Base-by-base conservation (phyloP, 2,797 vertebrate genomes). In the Pseudopleuronectes americanus region DNA sequence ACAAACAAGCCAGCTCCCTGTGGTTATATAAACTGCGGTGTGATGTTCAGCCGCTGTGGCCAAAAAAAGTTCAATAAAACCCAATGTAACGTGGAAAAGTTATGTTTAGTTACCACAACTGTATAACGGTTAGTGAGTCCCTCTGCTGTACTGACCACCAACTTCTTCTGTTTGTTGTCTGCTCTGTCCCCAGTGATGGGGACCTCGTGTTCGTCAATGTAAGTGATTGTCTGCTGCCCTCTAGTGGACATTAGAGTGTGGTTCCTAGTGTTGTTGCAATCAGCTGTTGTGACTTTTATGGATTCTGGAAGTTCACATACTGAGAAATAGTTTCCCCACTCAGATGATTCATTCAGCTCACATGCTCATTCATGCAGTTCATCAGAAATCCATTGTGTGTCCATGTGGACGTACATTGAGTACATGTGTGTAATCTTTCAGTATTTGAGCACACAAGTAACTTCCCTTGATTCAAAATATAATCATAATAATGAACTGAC, bases 141-240 rank as follows among this genome's bases (percentile, higher is more conserved):
- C 10, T 36, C 21, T 17, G 12, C 16, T 33, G 36, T 23, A 21
- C 21, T 41, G 16, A 1, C 26, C 67, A 6, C 12, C 38, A 41
- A 31, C 31, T 43, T 10, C 41, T 14, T 17, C 16, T 33, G 13
- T 14, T 43, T 41, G 19, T 13, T 55, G 58, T 56, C 69, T 76
- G 28, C 21, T 45, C 4, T 14, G 47, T 23, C 21, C 43, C 33
- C 0, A 22, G 26, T 22, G 41, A 41, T 49, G n/a, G 16, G n/a
- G 26, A 16, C 3, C 0, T 0, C 13, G 17, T 6, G 19, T 31
- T 22, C 6, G 6, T 38, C 22, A 0, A 36, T 49, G 55, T 79
- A 38, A 60, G 21, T 84, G 77, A 67, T 77, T 58, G 47, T 73
- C 38, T 90, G 80, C 88, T 80, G 80, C 87, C 84, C 90, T 84